Conservation (phyloP, 2,888 invertebrate species). For the Phyllotreta striolata region DNA sequence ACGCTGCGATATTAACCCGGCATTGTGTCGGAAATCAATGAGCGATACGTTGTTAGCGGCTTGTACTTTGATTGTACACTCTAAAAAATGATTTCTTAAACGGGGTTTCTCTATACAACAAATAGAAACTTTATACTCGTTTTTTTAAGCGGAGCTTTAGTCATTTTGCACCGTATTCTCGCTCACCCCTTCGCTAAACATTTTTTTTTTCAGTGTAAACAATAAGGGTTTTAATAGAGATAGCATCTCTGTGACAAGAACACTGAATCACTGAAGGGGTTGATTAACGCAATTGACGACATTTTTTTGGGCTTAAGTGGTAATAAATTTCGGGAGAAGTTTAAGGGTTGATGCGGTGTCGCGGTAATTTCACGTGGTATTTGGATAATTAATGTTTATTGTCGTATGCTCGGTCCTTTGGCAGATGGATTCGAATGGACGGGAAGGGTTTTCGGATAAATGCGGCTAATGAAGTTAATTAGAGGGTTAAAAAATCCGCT, state of each 20-base stretch:
- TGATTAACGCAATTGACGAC: constrained; percentile 56
- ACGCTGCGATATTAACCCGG: constrained; percentile 58
- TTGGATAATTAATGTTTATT: constrained; percentile 51
- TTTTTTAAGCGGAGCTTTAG: too few species aligned
- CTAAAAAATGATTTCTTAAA: constrained; percentile 6
- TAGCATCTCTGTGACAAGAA: constrained; percentile 55
- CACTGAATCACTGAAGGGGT: constrained; percentile 53
- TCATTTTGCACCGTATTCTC: too few species aligned
- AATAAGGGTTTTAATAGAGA: constrained; percentile 46
- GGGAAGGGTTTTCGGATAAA: constrained; percentile 4
- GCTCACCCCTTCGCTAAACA: background rate
- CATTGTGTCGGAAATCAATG: constrained; percentile 58
- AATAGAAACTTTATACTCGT: too few species aligned
- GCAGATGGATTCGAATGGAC: constrained; percentile 42
- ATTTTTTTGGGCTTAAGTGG: constrained; percentile 53
- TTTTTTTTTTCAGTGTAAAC: constrained; percentile 15
- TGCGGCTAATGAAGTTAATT: constrained; percentile 21
- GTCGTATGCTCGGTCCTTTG: constrained; percentile 38
- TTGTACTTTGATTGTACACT: constrained; percentile 36
- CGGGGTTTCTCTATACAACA: background rate
- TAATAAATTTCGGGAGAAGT: constrained; percentile 51
- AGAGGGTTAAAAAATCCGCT: constrained; percentile 3
- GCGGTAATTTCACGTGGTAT: constrained; percentile 48
- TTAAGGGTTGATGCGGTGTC: constrained; percentile 44
- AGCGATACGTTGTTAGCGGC: constrained; percentile 44